These are phyloP conservation scores for Helicorthomorpha holstii DNA, from an alignment of 1,140 invertebrate genomes.

Conservation along the genomic window DNA sequence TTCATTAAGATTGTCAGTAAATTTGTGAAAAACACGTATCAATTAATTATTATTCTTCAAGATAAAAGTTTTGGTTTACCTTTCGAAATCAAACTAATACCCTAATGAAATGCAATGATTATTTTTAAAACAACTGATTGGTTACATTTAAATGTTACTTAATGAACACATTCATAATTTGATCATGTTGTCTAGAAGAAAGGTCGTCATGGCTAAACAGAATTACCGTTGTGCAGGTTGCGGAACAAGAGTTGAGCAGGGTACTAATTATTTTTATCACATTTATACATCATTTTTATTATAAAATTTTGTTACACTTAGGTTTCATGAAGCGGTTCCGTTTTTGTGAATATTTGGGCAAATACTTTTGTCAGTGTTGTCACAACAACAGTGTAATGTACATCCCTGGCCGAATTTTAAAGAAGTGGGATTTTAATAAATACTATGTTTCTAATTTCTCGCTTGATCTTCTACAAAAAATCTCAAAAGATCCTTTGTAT, in stretches of 20 bases:
- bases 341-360: constrained; percentile 70
- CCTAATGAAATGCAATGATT: too few species aligned
- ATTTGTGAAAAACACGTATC: too few species aligned
- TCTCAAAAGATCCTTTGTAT: constrained; percentile 60
- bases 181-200: constrained; percentile 43
- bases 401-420: constrained; percentile 59
- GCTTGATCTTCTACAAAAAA: constrained; percentile 53
- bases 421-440: constrained; percentile 53
- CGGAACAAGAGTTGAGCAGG: constrained; percentile 52
- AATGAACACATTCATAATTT: too few species aligned
- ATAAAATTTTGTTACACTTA: constrained; percentile 16
- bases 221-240: constrained; percentile 70
- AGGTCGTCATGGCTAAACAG: constrained; percentile 49
- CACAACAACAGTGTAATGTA: constrained; percentile 55
- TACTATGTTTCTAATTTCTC: constrained; percentile 70
- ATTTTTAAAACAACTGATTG: too few species aligned
- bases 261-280: constrained; percentile 13
- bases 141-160: too few species aligned
- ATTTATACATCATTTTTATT: neutral
- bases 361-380: constrained; percentile 77
- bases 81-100: too few species aligned
- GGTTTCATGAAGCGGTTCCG: constrained; percentile 51
- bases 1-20: too few species aligned
- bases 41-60: too few species aligned
- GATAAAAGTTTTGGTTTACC: too few species aligned